Evolutionary conservation across 1,140 invertebrate species (phyloP).

Genomic region (Drosophila bifasciata): DNA sequence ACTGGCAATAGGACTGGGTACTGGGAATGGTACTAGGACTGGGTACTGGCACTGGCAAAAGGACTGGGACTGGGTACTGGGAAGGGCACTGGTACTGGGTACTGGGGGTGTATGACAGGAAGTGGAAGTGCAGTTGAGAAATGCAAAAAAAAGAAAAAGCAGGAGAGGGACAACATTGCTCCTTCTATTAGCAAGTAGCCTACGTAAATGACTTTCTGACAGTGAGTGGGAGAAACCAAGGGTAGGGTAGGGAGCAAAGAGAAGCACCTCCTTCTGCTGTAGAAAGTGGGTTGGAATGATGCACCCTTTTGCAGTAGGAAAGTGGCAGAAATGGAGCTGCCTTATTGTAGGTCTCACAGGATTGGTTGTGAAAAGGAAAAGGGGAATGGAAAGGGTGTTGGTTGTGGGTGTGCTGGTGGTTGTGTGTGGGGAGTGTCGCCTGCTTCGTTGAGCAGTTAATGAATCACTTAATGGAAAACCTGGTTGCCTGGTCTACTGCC

Average conservation of each 20-base stretch:
- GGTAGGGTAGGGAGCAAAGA: too few relatives aligned
- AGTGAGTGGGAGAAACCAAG: slow-evolving; percentile 3
- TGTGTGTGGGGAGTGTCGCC: neutral
- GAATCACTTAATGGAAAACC: slow-evolving; percentile 79
- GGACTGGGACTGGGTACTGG: neutral
- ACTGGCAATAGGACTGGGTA: neutral
- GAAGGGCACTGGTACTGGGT: too few relatives aligned
- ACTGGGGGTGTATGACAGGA: slow-evolving; percentile 25
- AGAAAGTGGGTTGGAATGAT: too few relatives aligned
- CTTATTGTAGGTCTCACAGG: neutral
- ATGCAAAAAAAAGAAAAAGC: slow-evolving; percentile 40
- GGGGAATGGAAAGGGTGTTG: neutral
- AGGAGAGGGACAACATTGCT: slow-evolving; percentile 29
- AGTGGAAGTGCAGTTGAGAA: slow-evolving; percentile 65
- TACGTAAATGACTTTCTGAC: slow-evolving; percentile 54
- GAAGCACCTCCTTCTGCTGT: too few relatives aligned
- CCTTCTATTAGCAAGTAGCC: slow-evolving; percentile 12
- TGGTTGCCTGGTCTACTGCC: slow-evolving; percentile 43
- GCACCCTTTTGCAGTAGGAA: neutral
- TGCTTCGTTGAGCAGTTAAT: slow-evolving; percentile 65
- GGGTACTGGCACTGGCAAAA: neutral
- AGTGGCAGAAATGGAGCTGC: neutral
- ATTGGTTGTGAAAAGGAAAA: neutral
- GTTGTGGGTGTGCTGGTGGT: neutral
- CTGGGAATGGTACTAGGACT: too few relatives aligned